Evolutionary conservation across 2,888 invertebrate species (phyloP).

Genomic region (Melanophora roralis): DNA sequence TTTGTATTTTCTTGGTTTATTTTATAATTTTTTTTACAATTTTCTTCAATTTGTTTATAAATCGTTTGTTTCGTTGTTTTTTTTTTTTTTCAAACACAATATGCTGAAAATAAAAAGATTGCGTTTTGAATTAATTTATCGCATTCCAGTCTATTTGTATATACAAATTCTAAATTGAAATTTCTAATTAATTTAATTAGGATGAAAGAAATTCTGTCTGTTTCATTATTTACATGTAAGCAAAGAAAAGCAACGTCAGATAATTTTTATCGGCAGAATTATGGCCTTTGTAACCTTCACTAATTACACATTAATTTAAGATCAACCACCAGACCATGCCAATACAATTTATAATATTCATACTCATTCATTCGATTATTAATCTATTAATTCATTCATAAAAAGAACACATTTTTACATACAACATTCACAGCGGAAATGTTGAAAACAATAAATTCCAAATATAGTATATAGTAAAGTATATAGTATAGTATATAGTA

Average conservation of each 20-base stretch:
- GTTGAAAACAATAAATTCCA: neutral
- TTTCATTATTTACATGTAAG: slow-evolving; percentile 8
- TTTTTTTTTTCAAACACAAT: slow-evolving; percentile 28
- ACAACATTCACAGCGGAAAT: neutral
- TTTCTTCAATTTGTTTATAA: slow-evolving; percentile 25
- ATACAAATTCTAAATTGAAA: too few species aligned
- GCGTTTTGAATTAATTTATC: slow-evolving; percentile 27
- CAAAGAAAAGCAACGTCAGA: slow-evolving; percentile 51
- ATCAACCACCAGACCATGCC: slow-evolving; percentile 53
- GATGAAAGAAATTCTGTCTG: slow-evolving; percentile 28
- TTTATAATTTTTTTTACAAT: neutral
- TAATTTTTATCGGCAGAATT: slow-evolving; percentile 53
- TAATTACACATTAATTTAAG: slow-evolving; percentile 61
- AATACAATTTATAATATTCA: slow-evolving; percentile 37
- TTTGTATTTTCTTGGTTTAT: neutral
- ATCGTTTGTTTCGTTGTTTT: slow-evolving; percentile 31
- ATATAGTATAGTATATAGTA: too few species aligned
- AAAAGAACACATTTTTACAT: neutral
- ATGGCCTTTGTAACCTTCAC: slow-evolving; percentile 59
- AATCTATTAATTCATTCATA: too few species aligned
- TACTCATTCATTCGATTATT: neutral
- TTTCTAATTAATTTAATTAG: slow-evolving; percentile 34
- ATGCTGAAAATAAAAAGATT: neutral
- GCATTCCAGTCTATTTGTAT: slow-evolving; percentile 29
- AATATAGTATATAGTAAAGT: too few species aligned